These are phyloP conservation scores for Rhea pennata DNA, from an alignment of 2,113 vertebrate species.

Conservation along the genomic window DNA sequence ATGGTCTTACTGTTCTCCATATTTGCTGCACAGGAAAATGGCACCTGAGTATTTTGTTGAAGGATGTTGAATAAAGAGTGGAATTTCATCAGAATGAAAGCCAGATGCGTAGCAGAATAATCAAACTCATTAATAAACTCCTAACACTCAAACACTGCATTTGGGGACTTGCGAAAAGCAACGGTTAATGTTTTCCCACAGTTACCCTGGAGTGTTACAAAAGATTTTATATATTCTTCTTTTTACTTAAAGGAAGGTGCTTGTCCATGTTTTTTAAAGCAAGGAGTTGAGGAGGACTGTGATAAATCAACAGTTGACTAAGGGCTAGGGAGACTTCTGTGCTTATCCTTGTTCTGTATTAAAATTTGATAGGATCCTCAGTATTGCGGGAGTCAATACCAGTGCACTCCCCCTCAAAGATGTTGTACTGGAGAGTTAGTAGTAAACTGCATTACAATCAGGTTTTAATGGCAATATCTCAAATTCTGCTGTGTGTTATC, in stretches of 20 bases:
- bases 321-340: background rate
- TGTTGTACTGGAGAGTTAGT: background rate
- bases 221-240: background rate
- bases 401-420: background rate
- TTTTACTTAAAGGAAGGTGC: background rate
- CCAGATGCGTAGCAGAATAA: background rate
- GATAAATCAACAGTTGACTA: background rate
- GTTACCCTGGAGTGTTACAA: background rate
- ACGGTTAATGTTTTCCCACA: background rate
- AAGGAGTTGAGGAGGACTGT: background rate
- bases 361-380: background rate
- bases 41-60: background rate
- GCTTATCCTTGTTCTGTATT: background rate
- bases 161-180: background rate
- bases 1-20: background rate
- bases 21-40: background rate
- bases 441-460: background rate
- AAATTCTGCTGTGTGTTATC: background rate
- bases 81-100: background rate
- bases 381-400: background rate
- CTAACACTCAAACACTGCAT: background rate
- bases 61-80: background rate
- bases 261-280: background rate
- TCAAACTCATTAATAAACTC: background rate
- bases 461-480: background rate